Evolutionary conservation across 2,888 invertebrate genomes (phyloP), one percentile per base, ranked within the genome.

Genomic region (Leistus spinibarbis): DNA sequence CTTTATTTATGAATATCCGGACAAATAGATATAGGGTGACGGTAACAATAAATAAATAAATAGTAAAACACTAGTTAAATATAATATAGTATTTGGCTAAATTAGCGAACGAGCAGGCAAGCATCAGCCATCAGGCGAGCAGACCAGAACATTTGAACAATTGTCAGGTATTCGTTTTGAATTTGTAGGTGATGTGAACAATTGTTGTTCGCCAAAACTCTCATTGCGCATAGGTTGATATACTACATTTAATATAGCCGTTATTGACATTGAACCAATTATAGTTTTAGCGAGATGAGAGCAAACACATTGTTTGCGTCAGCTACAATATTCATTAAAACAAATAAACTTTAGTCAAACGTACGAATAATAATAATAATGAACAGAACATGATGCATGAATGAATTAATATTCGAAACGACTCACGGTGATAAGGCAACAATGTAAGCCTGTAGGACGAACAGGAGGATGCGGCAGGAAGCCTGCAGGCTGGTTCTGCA

Each of bases 341-440:
- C n/a, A n/a, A n/a, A n/a, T 0, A 40, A 40, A 40, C 13, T 40
- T 10, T 40, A 40, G 40, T 40, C n/a, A 40, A 40, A 40, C 40
- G 40, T 40, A 40, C 40, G 40, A 40, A 40, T 40, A 40, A 40
- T 40, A 40, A 40, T 10, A 1, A 40, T 40, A 40, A 40, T 13
- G 40, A 40, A 40, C 40, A 40, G 5, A 40, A 40, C 40, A 40
- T 40, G n/a, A n/a, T n/a, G n/a, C n/a, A n/a, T n/a, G n/a, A n/a
- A 40, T 40, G 40, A 10, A 40, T 40, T 40, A 40, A 10, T 40
- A 40, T 40, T 40, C 40, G 40, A 20, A 23, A 63, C n/a, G 56
- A 68, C 68, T 68, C 68, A 68, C 68, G 17, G 68, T 68, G 68
- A 68, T 68, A 22, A 68, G 68, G 56, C 68, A 68, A 68, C 68